Percentiles rank a stretch among this genome's conserved stretches.
These are phyloP conservation scores for Agonopterix arenella DNA, from an alignment of 2,888 invertebrate genomes.

Conservation along the genomic window DNA sequence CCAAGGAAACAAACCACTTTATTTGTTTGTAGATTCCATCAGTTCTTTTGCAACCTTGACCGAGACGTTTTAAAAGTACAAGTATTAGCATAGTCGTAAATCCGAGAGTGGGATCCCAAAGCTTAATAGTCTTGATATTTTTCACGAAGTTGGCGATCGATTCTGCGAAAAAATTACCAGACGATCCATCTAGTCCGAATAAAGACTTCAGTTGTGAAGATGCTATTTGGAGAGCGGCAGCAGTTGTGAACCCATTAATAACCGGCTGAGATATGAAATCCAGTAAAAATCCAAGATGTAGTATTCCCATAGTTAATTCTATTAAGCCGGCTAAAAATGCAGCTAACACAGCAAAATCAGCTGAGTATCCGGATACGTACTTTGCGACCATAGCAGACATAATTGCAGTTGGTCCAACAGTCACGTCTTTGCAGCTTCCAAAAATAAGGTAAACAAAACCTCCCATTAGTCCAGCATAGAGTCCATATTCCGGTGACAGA, in stretches of 20 bases:
- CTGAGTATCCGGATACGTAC: constrained; percentile 58
- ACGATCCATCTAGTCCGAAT: constrained; percentile 79
- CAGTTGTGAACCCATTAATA: constrained; percentile 89
- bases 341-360: constrained; percentile 83
- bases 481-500: constrained; percentile 84
- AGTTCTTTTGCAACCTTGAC: constrained; percentile 69
- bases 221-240: constrained; percentile 91
- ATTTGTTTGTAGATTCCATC: constrained; percentile 47
- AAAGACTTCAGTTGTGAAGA: constrained; percentile 86
- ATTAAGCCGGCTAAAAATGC: constrained; percentile 85
- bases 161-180: constrained; percentile 80
- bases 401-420: constrained; percentile 92
- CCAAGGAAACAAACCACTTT: constrained; percentile 81
- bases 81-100: constrained; percentile 79
- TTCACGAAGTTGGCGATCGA: constrained; percentile 78
- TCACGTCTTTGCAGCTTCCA: constrained; percentile 88
- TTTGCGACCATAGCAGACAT: constrained; percentile 88
- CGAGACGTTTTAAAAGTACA: constrained; percentile 78
- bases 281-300: constrained; percentile 89
- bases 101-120: constrained; percentile 83
- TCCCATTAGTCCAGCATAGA: constrained; percentile 94
- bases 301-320: constrained; percentile 82
- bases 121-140: constrained; percentile 75
- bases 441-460: constrained; percentile 92
- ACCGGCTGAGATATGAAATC: constrained; percentile 92